Conservation (phyloP, 1,140 invertebrate genomes). For the Lordiphosa mommai region DNA sequence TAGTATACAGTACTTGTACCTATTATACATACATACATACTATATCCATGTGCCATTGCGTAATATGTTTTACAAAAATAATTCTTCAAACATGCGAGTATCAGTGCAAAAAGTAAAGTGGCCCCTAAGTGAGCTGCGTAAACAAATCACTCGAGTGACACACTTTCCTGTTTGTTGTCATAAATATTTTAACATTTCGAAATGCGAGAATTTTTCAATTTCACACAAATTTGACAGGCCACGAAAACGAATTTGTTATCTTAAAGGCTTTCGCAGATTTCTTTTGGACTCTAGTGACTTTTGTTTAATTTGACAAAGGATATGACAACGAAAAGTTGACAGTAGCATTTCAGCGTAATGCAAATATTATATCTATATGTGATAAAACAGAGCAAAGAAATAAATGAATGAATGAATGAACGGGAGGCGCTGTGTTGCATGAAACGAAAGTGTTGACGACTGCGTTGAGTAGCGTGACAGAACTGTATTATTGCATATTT, state of each 20-base stretch:
- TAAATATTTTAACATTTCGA: constrained; percentile 53
- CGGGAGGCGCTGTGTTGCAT: background rate
- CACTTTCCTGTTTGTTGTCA: constrained; percentile 69
- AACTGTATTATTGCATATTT: background rate
- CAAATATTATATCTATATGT: constrained; percentile 4
- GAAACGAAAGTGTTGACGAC: background rate
- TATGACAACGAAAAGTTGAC: constrained; percentile 58
- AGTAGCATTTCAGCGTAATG: constrained; percentile 42
- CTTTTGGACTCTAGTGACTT: constrained; percentile 20
- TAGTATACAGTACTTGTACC: constrained; percentile 17
- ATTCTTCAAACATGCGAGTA: constrained; percentile 9
- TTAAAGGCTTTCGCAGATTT: constrained; percentile 22
- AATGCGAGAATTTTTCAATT: constrained; percentile 37
- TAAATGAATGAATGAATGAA: background rate
- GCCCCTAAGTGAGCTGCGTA: constrained; percentile 56
- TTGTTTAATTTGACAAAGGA: constrained; percentile 68
- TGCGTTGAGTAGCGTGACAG: background rate
- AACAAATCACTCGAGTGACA: constrained; percentile 74
- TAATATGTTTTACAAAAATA: constrained; percentile 54
- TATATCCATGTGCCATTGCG: constrained; percentile 48
- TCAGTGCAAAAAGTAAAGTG: constrained; percentile 30
- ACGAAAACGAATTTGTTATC: constrained; percentile 47
- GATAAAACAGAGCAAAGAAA: background rate
- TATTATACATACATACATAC: constrained; percentile 25
- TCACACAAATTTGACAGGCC: constrained; percentile 45